Conservation (phyloP, 2,888 invertebrate genomes). For the Protodeltote pygarga region DNA sequence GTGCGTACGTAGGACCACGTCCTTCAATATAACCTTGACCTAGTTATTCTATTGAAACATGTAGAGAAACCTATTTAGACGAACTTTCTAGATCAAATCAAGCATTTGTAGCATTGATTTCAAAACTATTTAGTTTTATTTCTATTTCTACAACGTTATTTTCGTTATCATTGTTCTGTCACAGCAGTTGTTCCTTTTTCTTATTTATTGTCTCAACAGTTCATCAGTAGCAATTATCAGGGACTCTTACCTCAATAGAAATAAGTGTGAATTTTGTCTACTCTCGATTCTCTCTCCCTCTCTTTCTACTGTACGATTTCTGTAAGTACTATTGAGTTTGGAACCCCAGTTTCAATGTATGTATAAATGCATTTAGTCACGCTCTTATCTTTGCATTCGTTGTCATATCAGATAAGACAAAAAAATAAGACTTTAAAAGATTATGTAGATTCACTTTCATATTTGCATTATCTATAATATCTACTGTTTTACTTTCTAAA, state of each 20-base stretch:
- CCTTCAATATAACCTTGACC: conserved; percentile 39
- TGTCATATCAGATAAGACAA: background rate
- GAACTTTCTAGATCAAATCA: conserved; percentile 10
- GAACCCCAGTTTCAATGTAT: too few species aligned
- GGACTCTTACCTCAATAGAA: too few species aligned
- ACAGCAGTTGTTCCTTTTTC: background rate
- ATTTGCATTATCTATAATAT: conserved; percentile 1
- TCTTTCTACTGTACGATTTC: too few species aligned
- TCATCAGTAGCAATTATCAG: too few species aligned
- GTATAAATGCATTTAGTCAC: background rate
- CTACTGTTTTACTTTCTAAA: background rate
- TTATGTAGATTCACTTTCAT: conserved; percentile 1
- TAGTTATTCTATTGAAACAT: background rate
- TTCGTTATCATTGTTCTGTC: background rate
- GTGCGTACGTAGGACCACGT: background rate
- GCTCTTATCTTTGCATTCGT: conserved; percentile 19
- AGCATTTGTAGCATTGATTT: background rate
- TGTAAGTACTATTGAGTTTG: too few species aligned
- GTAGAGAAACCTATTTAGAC: background rate
- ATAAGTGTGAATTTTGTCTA: too few species aligned
- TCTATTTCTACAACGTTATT: background rate
- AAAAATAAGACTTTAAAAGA: conserved; percentile 8
- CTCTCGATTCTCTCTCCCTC: too few species aligned
- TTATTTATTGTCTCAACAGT: background rate
- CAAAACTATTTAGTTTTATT: background rate